Evolutionary conservation across 2,113 vertebrate genomes (phyloP).

Genomic region (Mesembrinibis cayennensis): DNA sequence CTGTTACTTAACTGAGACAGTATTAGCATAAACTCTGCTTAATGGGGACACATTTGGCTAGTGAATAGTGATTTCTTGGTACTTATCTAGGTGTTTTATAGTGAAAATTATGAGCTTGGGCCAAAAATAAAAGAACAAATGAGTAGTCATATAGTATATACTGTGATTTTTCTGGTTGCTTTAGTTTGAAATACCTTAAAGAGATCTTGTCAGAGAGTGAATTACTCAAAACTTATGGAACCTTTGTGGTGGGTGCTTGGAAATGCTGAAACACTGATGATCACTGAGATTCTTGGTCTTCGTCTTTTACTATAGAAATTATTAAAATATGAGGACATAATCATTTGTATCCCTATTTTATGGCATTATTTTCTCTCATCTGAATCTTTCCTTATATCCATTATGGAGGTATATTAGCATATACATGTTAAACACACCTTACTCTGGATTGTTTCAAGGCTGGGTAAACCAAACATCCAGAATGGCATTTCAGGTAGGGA

Average conservation of each 20-base stretch:
- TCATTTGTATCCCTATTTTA: neutral
- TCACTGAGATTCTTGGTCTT: neutral
- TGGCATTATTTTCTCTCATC: neutral
- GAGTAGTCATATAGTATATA: neutral
- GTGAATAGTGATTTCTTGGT: slow-evolving; percentile 12
- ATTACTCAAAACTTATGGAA: neutral
- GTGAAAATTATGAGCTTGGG: slow-evolving; percentile 22
- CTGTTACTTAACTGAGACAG: slow-evolving; percentile 59
- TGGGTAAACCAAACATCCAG: neutral
- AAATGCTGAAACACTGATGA: neutral
- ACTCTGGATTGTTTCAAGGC: neutral
- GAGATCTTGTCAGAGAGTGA: neutral
- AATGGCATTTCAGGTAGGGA: neutral
- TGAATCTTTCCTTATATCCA: neutral
- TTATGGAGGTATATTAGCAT: rapidly evolving
- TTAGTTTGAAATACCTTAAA: slow-evolving; percentile 18
- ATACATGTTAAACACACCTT: neutral
- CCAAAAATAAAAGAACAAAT: neutral
- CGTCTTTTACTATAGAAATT: neutral
- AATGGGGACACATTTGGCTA: slow-evolving; percentile 26
- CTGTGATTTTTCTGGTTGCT: neutral
- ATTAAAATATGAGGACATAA: neutral
- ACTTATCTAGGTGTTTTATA: slow-evolving; percentile 35
- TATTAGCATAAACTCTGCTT: slow-evolving; percentile 44
- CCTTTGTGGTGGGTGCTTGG: neutral